phyloP scores from a whole-genome alignment of 2,113 vertebrate genomes.

The Lamprotornis superbus region DNA sequence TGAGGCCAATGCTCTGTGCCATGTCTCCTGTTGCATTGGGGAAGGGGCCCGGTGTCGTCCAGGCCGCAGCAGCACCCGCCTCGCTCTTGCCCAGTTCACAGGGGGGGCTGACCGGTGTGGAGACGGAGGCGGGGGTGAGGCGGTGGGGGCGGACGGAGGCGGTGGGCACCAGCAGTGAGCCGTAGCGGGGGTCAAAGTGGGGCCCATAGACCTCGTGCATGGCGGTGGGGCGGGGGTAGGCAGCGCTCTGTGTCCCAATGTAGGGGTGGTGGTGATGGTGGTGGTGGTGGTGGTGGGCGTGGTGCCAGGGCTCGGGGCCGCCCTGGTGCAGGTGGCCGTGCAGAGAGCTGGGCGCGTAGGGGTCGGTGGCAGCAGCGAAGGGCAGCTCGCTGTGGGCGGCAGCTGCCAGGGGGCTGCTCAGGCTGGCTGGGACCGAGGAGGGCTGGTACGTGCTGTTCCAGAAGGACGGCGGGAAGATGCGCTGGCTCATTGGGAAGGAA shows the following conservation, averaged over 20 bases:
- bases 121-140: slow-evolving; percentile 75
- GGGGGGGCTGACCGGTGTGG: slow-evolving; percentile 79
- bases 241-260: slow-evolving; percentile 81
- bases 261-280: slow-evolving; percentile 88
- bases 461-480: slow-evolving; percentile 94
- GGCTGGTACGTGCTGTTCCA: slow-evolving; percentile 97
- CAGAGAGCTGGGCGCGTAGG: slow-evolving; percentile 84
- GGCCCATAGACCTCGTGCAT: slow-evolving; percentile 93
- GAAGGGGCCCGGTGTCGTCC: slow-evolving; percentile 84
- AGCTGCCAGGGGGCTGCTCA: slow-evolving; percentile 78
- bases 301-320: slow-evolving; percentile 88
- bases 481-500: slow-evolving; percentile 94
- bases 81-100: slow-evolving; percentile 89
- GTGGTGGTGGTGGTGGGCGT: slow-evolving; percentile 86
- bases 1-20: slow-evolving; percentile 82
- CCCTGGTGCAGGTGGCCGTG: slow-evolving; percentile 94
- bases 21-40: slow-evolving; percentile 82
- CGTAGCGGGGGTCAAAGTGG: slow-evolving; percentile 90
- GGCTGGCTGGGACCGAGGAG: slow-evolving; percentile 68
- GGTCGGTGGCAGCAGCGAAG: slow-evolving; percentile 78
- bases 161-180: slow-evolving; percentile 86
- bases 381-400: slow-evolving; percentile 85
- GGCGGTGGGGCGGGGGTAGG: slow-evolving; percentile 81
- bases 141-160: slow-evolving; percentile 87
- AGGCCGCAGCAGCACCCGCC: slow-evolving; percentile 72